Evolutionary conservation across 2,888 invertebrate species (phyloP), one percentile per base, ranked within the genome.

Genomic region (Protonemura montana): DNA sequence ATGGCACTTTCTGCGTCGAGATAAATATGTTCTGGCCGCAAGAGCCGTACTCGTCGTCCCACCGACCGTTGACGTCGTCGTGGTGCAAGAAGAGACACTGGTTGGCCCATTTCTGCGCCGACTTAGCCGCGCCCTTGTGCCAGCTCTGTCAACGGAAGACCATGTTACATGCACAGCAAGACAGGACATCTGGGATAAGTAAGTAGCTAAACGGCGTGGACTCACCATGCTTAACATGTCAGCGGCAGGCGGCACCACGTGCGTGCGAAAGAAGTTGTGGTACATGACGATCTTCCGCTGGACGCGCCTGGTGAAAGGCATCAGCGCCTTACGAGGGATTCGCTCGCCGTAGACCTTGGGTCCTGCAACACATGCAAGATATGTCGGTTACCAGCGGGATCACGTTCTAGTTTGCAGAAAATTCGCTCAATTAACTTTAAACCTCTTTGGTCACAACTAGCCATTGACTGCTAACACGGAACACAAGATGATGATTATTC

Each of bases 11-110:
- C 88, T 95, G 94, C 0, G 95, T 94, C n/a, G 96, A 93, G 30
- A 96, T 95, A 90, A 96, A 97, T 87, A 97, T 94, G 91, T 97
- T 97, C 91, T 97, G 96, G 0, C 96, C 97, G 90, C 96, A 96
- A 35, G 94, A 91, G 41, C 96, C 96, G 88, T 94, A 94, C 87
- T 93, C 92, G 25, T 95, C 93, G 41, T 95, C 93, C 87, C 93
- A 93, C 87, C 95, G 93, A 87, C 95, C 95, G 28, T 93, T 92
- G 0, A 93, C 92, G 89, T 94, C 93, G 89, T 96, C 96, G 90
- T 97, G 96, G 76, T 93, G 92, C 41, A 97, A 91, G 89, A 95
- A 94, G 89, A 93, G 91, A 89, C 97, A 97, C 88, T 93, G 91
- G 87, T 95, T 94, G 0, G 97, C 95, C 94, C 96, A 96, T 86